These are phyloP conservation scores for Andrena marginata DNA, from an alignment of 2,888 invertebrate species.

Conservation along the genomic window DNA sequence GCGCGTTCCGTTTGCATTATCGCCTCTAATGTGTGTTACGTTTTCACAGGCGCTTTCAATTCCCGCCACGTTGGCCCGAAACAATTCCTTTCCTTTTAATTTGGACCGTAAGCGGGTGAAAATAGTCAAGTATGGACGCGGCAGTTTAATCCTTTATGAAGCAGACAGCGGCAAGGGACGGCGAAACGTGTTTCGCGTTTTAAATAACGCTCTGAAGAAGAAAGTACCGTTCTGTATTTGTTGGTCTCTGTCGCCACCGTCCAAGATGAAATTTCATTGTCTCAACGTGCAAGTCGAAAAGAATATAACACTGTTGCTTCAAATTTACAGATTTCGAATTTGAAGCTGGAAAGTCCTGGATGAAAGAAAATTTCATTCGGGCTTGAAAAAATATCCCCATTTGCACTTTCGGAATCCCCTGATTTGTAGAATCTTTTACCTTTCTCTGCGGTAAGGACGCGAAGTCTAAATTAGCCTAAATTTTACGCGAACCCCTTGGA, in stretches of 20 bases:
- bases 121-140: constrained; percentile 26
- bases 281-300: not conserved
- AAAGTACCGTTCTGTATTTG: not conserved
- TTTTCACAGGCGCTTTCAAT: not conserved
- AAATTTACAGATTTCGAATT: not conserved
- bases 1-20: constrained; percentile 7
- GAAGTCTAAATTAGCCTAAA: constrained; percentile 7
- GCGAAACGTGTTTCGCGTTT: constrained; percentile 41
- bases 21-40: constrained; percentile 29
- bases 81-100: constrained; percentile 26
- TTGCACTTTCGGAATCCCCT: too few species aligned
- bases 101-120: constrained; percentile 5
- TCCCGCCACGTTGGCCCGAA: constrained; percentile 28
- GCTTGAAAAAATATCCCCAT: not conserved
- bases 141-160: constrained; percentile 33
- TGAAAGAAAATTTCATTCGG: constrained; percentile 24
- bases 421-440: too few species aligned
- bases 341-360: not conserved
- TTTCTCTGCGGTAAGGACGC: not conserved
- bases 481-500: not conserved
- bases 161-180: constrained; percentile 14
- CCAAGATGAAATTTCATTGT: constrained; percentile 12
- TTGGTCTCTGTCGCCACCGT: not conserved
- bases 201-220: constrained; percentile 12
- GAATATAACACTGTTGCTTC: not conserved